Base-by-base conservation (phyloP, 2,888 invertebrate species). In the Hypena proboscidalis region DNA sequence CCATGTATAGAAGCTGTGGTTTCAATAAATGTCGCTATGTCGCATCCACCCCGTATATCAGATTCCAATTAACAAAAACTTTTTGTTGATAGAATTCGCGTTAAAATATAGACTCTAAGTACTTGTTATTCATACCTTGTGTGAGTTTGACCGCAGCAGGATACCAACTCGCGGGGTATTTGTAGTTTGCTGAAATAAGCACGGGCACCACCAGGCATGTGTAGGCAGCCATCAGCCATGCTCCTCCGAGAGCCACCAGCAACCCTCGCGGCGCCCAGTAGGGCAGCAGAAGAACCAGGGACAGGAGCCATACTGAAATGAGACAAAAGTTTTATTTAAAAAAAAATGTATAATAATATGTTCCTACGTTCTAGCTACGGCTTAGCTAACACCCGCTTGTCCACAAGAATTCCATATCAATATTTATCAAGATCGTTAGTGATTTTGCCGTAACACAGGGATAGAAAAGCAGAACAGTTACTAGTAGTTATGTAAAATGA, bases 171-270 rank as follows among this genome's bases (percentile, higher is more conserved):
- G 93, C 92, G 1, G 94, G 94, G 67, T 94, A 94, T 69, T 91
- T 92, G 81, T 94, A 94, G 83, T 95, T 94, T 39, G 94, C 94
- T 0, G 94, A 94, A 41, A 94, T 93, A 35, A 95, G 89, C 22
- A 95, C 90, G 0, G 95, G 94, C 8, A 94, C 80, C 27, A 95
- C 94, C 9, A 95, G 80, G 65, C 93, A 94, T 1, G 94, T 93
- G 76, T 95, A 94, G 1, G 93, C 92, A 0, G 93, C 92, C 79
- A 93, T 87, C 67, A 93, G 88, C 88, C 91, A 90, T 44, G 93
- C 92, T 3, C 93, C 87, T 31, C 93, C 93, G 1, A 91, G 73
- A 51, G 94, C 94, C 29, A 95, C 91, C 47, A 95, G 78, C 26
- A 94, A 73, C 1, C 94, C 94, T 14, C 92, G 85, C 1, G 92